Percentiles rank a stretch among this genome's conserved stretches.
phyloP scores from a whole-genome alignment of 1,140 invertebrate species.

The Drosophila repleta region DNA sequence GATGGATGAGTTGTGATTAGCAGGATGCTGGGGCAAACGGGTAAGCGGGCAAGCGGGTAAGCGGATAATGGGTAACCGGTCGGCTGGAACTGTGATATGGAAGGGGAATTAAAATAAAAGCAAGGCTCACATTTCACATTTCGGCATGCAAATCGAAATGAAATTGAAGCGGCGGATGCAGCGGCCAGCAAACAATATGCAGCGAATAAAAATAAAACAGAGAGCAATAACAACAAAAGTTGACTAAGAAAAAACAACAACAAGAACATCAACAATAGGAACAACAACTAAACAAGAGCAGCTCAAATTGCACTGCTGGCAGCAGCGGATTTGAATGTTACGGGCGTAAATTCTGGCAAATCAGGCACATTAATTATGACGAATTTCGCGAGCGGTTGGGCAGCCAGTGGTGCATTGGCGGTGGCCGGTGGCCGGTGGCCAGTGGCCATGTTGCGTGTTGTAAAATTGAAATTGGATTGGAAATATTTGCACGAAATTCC shows the following conservation, averaged over 20 bases:
- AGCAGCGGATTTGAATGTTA: constrained; percentile 20
- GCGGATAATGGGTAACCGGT: constrained; percentile 1
- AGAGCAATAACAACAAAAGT: constrained; percentile 1
- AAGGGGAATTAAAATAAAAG: constrained; percentile 71
- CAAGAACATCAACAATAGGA: constrained; percentile 13
- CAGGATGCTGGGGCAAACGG: background rate
- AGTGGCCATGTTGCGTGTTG: constrained; percentile 52
- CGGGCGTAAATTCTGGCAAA: constrained; percentile 50
- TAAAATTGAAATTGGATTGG: constrained; percentile 78
- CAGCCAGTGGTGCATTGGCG: background rate
- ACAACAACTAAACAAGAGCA: constrained; percentile 25
- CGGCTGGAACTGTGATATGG: constrained; percentile 9
- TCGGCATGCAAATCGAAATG: constrained; percentile 60
- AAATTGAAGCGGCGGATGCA: constrained; percentile 48
- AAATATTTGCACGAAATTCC: constrained; percentile 76
- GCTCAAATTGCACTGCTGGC: constrained; percentile 26
- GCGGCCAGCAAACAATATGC: constrained; percentile 24
- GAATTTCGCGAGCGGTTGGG: constrained; percentile 40
- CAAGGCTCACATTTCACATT: constrained; percentile 32
- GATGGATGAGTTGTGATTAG: constrained; percentile 47
- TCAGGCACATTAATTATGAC: constrained; percentile 79
- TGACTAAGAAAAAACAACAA: background rate
- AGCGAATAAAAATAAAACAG: constrained; percentile 12
- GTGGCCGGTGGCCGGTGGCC: constrained; percentile 33
- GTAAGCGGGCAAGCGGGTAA: background rate